A percentile compares a stretch with the other conserved stretches of the same genome.
These are phyloP conservation scores for Thunnus thynnus DNA, from an alignment of 2,113 vertebrate species.

Conservation along the genomic window DNA sequence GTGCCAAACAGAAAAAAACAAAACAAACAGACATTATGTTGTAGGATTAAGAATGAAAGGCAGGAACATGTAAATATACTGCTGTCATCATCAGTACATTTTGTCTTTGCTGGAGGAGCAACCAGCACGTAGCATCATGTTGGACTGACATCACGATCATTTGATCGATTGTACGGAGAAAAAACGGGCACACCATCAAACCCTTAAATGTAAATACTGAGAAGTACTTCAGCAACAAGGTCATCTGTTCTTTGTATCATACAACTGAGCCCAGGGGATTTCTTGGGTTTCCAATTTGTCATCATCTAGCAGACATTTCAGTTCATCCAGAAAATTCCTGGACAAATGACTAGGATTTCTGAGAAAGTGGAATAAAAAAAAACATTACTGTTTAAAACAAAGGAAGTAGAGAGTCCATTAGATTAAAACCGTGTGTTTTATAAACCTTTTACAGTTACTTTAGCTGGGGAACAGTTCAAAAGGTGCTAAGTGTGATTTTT, in stretches of 20 bases:
- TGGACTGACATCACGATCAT: slow-evolving; percentile 16
- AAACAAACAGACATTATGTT: slow-evolving; percentile 18
- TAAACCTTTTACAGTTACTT: slow-evolving; percentile 18
- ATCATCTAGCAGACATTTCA: slow-evolving; percentile 22
- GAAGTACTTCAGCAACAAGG: slow-evolving; percentile 18
- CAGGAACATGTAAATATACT: slow-evolving; percentile 48
- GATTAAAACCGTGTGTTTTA: slow-evolving; percentile 36
- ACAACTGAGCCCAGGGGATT: slow-evolving; percentile 20
- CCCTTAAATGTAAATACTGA: slow-evolving; percentile 30
- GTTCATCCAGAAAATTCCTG: slow-evolving; percentile 29
- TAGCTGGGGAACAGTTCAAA: slow-evolving; percentile 21
- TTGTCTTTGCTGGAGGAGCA: slow-evolving; percentile 19
- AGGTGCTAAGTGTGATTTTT: slow-evolving; percentile 16
- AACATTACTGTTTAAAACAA: slow-evolving; percentile 24
- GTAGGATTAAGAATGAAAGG: slow-evolving; percentile 47
- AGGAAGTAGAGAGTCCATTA: slow-evolving; percentile 4
- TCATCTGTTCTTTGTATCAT: slow-evolving; percentile 19
- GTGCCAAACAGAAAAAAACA: slow-evolving; percentile 52
- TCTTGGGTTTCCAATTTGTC: slow-evolving; percentile 11
- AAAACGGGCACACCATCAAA: slow-evolving; percentile 24
- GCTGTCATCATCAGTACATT: slow-evolving; percentile 31
- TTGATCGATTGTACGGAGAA: slow-evolving; percentile 25
- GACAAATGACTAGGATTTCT: slow-evolving; percentile 21
- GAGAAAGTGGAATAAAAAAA: slow-evolving; percentile 22
- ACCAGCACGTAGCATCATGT: slow-evolving; percentile 35